phyloP scores from a whole-genome alignment of 2,113 vertebrate genomes.

The Dasypus novemcinctus region DNA sequence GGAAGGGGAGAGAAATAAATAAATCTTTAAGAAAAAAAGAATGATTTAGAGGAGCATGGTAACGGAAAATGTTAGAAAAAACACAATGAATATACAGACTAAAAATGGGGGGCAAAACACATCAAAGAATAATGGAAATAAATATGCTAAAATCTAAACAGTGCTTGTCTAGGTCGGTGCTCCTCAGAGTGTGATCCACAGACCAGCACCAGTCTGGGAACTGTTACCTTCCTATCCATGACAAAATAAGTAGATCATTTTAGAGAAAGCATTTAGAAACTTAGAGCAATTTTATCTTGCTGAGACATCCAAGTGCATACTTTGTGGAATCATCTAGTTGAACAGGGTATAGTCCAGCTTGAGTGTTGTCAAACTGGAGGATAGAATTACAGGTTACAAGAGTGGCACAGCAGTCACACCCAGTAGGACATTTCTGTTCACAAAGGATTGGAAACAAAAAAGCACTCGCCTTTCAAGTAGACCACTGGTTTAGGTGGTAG shows the following conservation, averaged over 20 bases:
- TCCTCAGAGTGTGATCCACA: neutral
- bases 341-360: neutral
- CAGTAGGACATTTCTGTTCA: neutral
- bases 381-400: neutral
- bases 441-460: neutral
- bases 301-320: neutral
- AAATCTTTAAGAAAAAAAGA: too few species aligned
- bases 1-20: too few species aligned
- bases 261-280: neutral
- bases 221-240: neutral
- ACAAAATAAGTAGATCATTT: neutral
- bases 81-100: neutral
- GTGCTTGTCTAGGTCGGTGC: neutral
- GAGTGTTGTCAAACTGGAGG: neutral
- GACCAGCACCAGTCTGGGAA: neutral
- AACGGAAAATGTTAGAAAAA: neutral
- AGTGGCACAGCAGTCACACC: neutral
- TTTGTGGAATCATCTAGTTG: neutral
- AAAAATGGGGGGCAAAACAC: neutral
- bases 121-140: neutral
- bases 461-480: neutral
- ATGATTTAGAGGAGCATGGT: neutral
- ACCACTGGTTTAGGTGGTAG: neutral
- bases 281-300: neutral
- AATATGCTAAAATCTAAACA: neutral